Percentiles rank a stretch among this genome's conserved stretches.
phyloP scores from a whole-genome alignment of 2,888 invertebrate genomes.

The Temnothorax unifasciatus region DNA sequence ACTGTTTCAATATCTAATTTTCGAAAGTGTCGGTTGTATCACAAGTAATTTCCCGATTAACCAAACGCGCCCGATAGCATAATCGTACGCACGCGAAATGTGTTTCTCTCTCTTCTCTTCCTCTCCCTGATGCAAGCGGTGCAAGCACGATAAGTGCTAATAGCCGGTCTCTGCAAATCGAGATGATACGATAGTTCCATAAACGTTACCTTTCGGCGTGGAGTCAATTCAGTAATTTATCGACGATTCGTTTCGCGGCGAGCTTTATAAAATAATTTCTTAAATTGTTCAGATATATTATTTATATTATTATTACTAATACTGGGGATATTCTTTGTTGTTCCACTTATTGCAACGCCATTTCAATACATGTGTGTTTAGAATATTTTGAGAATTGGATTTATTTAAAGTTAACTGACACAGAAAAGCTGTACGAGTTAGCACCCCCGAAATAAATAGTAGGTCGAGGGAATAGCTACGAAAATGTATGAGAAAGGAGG shows the following conservation, averaged over 20 bases:
- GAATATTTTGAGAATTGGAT: neutral
- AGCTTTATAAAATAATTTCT: conserved; percentile 5
- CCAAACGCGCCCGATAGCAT: neutral
- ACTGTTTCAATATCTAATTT: conserved; percentile 6
- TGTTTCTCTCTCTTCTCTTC: neutral
- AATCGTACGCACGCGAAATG: conserved; percentile 17
- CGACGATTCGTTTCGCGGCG: neutral
- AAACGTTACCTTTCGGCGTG: neutral
- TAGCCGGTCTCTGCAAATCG: conserved; percentile 15
- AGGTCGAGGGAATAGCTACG: neutral
- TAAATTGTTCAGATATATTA: neutral
- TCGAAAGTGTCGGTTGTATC: neutral
- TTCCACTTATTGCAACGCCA: neutral
- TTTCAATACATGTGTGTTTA: neutral
- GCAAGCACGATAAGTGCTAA: conserved; percentile 35
- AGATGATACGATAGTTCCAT: conserved; percentile 44
- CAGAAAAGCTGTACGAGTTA: conserved; percentile 5
- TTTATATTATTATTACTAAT: neutral
- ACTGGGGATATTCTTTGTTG: neutral
- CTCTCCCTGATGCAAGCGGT: neutral
- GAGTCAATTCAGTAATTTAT: conserved; percentile 4
- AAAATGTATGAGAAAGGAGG: conserved; percentile 12
- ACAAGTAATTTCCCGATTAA: conserved; percentile 31
- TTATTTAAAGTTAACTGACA: conserved; percentile 8
- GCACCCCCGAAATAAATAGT: neutral